Percentiles rank a stretch among this genome's conserved stretches.
Evolutionary conservation across 2,888 invertebrate species (phyloP).

Genomic region (Notodonta ziczac): DNA sequence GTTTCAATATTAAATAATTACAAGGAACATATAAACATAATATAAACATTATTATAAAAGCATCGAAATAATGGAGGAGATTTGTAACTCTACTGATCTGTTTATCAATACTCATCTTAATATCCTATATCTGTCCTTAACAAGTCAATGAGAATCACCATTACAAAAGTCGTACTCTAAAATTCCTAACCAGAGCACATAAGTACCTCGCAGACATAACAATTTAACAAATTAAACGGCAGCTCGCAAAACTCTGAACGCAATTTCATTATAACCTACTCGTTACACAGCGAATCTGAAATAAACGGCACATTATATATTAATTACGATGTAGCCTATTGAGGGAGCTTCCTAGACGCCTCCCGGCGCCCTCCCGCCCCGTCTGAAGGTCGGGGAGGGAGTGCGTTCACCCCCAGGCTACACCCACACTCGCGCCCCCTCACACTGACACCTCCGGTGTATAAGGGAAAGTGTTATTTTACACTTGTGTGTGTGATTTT

Average conservation of each 20-base stretch:
- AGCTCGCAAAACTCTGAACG: constrained; percentile 1
- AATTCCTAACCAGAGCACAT: neutral
- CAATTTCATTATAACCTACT: constrained; percentile 1
- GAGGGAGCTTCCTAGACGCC: constrained; percentile 71
- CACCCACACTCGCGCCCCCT: constrained; percentile 35
- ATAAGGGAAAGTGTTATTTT: constrained; percentile 18
- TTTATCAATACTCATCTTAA: too few relatives aligned
- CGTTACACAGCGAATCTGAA: constrained; percentile 28
- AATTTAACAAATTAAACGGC: neutral
- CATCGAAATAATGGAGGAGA: too few relatives aligned
- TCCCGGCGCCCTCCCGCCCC: constrained; percentile 44
- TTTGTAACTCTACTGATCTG: too few relatives aligned
- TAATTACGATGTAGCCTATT: constrained; percentile 46
- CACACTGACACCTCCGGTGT: constrained; percentile 11
- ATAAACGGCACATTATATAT: constrained; percentile 40
- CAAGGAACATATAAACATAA: too few relatives aligned
- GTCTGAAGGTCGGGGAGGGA: constrained; percentile 75
- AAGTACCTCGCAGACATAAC: neutral
- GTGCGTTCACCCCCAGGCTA: constrained; percentile 67
- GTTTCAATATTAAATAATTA: too few relatives aligned
- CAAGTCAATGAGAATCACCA: too few relatives aligned
- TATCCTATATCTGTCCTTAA: too few relatives aligned
- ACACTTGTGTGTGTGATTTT: constrained; percentile 22
- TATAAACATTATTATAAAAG: too few relatives aligned
- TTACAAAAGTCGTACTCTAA: too few relatives aligned